Base-by-base conservation (phyloP, 1,140 invertebrate species). In the Lepidurus apus region DNA sequence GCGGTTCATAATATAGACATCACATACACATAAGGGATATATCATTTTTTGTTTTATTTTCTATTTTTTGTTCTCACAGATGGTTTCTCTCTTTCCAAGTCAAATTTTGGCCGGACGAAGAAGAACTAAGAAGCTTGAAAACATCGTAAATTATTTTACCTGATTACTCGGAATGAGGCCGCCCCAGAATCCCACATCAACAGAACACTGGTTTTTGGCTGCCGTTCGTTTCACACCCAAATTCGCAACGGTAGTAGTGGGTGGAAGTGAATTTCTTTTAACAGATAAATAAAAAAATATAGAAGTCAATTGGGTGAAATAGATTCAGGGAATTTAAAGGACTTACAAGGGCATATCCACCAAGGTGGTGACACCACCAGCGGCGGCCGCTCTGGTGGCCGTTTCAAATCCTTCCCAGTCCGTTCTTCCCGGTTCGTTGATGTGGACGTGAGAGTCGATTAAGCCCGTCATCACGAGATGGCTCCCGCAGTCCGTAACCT, bases 371-470 rank as follows among this genome's bases (percentile, higher is more conserved):
- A 91, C 88, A 11, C 92, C 91, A 7, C 91, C 91, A 11, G 89
- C 90, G 1, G 91, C 91, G 1, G 91, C 91, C 7, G 91, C 91
- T 81, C 84, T 86, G 9, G 91, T 93, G 11, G 91, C 91, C 1
- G 90, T 89, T 2, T 83, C 84, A 85, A 90, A 93, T 7, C 91
- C 91, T 85, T 93, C 91, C 82, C 82, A 83, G 10, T 76, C 73
- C 17, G 81, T 82, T 42, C 82, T 77, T 0, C 95, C 95, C 1
- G 94, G 95, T 84, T 96, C 94, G 81, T 95, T 91, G 6, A 96
- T 88, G 82, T 96, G 94, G 1, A 96, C 94, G 83, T 96, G 94
- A 0, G 93, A 89, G 85, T 96, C 95, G 65, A 97, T 93, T 1
- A 96, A 85, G 24, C 92, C 95, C 11, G 94, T 90, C 87, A 96